Conservation (phyloP, 2,797 vertebrate species). For the Malacoraja senta region DNA sequence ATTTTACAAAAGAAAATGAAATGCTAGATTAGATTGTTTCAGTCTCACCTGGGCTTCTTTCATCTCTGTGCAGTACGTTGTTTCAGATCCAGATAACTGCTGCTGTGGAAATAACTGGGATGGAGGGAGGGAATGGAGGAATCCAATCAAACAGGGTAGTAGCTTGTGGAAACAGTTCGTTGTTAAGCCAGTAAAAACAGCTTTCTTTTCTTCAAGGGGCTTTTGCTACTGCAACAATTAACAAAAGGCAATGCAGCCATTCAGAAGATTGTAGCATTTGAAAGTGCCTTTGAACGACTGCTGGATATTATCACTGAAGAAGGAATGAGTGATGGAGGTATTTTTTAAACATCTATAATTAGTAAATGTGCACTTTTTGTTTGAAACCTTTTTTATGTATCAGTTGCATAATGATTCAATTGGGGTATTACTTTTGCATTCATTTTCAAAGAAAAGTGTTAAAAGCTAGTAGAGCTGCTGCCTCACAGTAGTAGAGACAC, state of each 20-base stretch:
- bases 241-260: slow-evolving; percentile 95
- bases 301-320: slow-evolving; percentile 94
- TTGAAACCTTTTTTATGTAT: not conserved
- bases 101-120: not conserved
- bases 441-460: not conserved
- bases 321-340: slow-evolving; percentile 94
- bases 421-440: not conserved
- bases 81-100: not conserved
- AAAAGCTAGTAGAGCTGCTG: not conserved
- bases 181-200: not conserved
- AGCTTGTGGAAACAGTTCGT: not conserved
- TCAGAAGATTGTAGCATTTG: slow-evolving; percentile 98
- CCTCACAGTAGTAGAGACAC: too few species aligned
- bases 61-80: not conserved
- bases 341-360: not conserved
- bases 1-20: not conserved
- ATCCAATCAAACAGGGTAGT: too few species aligned
- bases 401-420: not conserved
- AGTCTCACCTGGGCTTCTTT: not conserved
- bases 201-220: slow-evolving; percentile 62
- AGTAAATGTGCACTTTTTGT: not conserved
- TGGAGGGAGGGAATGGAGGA: not conserved
- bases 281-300: slow-evolving; percentile 93
- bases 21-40: not conserved
- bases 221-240: slow-evolving; percentile 85